Evolutionary conservation across 2,797 vertebrate species (phyloP), one percentile per base, ranked within the genome.

Genomic region (Coracias cyanogaster): DNA sequence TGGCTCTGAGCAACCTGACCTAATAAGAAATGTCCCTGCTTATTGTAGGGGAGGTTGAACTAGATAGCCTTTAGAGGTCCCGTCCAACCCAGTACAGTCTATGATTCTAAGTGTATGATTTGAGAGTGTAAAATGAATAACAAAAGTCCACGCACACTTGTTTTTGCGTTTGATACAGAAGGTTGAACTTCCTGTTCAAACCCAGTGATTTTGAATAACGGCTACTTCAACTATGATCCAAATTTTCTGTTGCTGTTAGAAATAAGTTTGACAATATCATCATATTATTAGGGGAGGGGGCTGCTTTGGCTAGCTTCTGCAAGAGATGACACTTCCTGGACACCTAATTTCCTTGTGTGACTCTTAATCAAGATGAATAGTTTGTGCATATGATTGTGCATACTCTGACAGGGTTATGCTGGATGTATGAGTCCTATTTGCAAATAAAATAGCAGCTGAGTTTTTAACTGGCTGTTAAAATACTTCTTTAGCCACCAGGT

Each of bases 311-410:
- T 85, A 6, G 0, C 0, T 77, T 87, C 43, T 91, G 18, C 17
- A n/a, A 72, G 37, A 69, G 10, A 35, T 0, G 0, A 8, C 4
- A 2, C 46, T 54, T 26, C 51, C 80, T 62, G 46, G 91, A 58
- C 31, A 54, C 12, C 8, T 20, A 4, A 29, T 85, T 64, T 87
- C 12, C 21, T 91, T 16, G 39, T 35, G 43, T 74, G 80, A 55
- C 24, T 85, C 22, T 22, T 64, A 76, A 82, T 76, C 46, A 65
- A 45, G 88, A 80, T 41, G 20, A 61, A 73, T 46, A 22, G 20
- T 45, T 48, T 82, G 12, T 45, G 15, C 15, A 22, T 67, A n/a
- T 16, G 26, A 26, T 8, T 24, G 12, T 70, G 21, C 29, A 5
- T 60, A 15, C 3, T 70, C 58, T 69, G 70, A 65, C 18, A 79